Evolutionary conservation across 2,888 invertebrate genomes (phyloP).

Genomic region (Linyphia triangularis): DNA sequence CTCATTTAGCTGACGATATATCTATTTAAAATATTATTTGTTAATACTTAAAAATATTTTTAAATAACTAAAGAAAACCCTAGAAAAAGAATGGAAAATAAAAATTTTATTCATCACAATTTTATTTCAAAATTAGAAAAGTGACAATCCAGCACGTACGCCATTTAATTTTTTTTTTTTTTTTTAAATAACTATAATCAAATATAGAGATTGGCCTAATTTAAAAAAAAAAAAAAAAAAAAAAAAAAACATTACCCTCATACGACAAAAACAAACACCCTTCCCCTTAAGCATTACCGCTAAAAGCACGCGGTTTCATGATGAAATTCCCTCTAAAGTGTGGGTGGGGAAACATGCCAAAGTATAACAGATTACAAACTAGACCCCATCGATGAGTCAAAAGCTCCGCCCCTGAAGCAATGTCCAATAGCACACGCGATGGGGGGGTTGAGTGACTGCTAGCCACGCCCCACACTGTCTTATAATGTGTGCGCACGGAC

Average conservation of each 20-base stretch:
- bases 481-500: not conserved
- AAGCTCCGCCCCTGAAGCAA: not conserved
- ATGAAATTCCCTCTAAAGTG: not conserved
- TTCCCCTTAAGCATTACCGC: not conserved
- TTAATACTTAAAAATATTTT: no score
- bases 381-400: constrained; percentile 5
- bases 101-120: no score
- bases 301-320: not conserved
- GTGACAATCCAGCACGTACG: no score
- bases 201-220: not conserved
- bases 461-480: not conserved
- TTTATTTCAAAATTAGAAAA: no score
- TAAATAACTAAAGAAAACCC: no score
- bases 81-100: no score
- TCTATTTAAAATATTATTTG: no score
- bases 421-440: constrained; percentile 5
- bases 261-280: not conserved
- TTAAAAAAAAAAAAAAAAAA: constrained; percentile 8
- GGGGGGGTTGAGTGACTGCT: constrained; percentile 36
- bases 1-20: no score
- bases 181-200: no score
- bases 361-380: constrained; percentile 23
- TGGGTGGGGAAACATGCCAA: constrained; percentile 11
- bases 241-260: not conserved
- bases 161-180: no score